A percentile compares a stretch with the other conserved stretches of the same genome.
Evolutionary conservation across 2,888 invertebrate species (phyloP).

Genomic region (Notodonta dromedarius): DNA sequence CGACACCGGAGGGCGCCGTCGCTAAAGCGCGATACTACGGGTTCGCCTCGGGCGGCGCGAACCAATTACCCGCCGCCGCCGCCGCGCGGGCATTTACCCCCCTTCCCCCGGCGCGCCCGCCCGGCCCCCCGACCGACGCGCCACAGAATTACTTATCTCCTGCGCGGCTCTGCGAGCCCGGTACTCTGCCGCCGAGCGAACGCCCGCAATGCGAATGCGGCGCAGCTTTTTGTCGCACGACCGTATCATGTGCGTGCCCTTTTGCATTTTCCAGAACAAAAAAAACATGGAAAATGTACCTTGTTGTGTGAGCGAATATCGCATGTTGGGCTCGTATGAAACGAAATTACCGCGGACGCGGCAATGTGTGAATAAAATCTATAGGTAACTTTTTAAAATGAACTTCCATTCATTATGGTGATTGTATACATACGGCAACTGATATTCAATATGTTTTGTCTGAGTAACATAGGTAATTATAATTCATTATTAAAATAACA

Average conservation of each 20-base stretch:
- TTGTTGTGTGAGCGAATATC: not conserved
- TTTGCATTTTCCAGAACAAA: slow-evolving; percentile 30
- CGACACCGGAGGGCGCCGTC: slow-evolving; percentile 84
- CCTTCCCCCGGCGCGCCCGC: slow-evolving; percentile 53
- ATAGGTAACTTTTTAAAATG: not conserved
- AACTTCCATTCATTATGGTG: not conserved
- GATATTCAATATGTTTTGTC: slow-evolving; percentile 6
- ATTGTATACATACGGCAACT: not conserved
- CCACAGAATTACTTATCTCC: slow-evolving; percentile 74
- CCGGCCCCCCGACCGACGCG: slow-evolving; percentile 45
- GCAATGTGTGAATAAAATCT: not conserved
- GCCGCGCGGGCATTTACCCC: slow-evolving; percentile 79
- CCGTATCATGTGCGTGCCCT: slow-evolving; percentile 43
- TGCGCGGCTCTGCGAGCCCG: slow-evolving; percentile 62
- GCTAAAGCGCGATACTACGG: slow-evolving; percentile 84
- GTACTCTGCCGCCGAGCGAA: slow-evolving; percentile 77
- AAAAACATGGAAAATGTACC: slow-evolving; percentile 6
- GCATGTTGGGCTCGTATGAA: slow-evolving; percentile 3
- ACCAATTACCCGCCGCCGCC: slow-evolving; percentile 83
- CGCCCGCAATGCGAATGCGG: slow-evolving; percentile 76
- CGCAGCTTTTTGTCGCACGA: slow-evolving; percentile 56
- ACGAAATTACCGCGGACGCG: not conserved
- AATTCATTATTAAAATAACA: no score
- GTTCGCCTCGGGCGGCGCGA: slow-evolving; percentile 84
- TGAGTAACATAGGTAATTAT: no score